Base-by-base conservation (phyloP, 2,113 vertebrate species). In the Azemiops feae region DNA sequence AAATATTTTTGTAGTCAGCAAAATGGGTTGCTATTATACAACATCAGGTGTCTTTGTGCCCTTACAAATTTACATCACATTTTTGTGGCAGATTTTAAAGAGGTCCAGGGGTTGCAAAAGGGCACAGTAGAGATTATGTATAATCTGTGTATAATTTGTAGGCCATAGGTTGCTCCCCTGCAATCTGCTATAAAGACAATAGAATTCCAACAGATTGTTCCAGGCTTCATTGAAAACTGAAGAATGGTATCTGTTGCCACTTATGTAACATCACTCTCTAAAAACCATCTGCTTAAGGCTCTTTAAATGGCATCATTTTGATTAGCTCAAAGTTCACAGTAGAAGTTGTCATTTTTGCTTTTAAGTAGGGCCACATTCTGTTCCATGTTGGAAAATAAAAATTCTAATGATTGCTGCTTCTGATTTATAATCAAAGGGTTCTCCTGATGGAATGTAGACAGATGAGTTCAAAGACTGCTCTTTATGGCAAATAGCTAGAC, bases 371-470 rank as follows among this genome's bases (percentile, higher is more conserved):
- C 93, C 1, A 27, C 60, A 64, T 94, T 94, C 92, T 0, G 0
- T 95, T 96, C 87, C n/a, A 90, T 86, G 53, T 25, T 60, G 87
- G n/a, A 92, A 85, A 95, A 92, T 54, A 96, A 95, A 92, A 94
- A 23, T n/a, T 58, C 23, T 93, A 91, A 58, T 81, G 87, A 54
- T 39, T 96, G 92, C 27, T 3, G 22, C 50, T 94, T 53, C 87
- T 43, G 90, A 93, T 91, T 93, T 34, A 92, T 91, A 92, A 87
- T 87, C 74, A 86, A 92, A 93, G 88, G 64, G 25, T 81, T 95
- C 89, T 90, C 85, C 74, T 52, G 52, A 92, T 57, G 27, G 69
- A 88, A 90, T 64, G 69, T 39, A 90, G 74, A 54, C 91, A 45
- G 85, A 92, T 0, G 22, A 87, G 34, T 93, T 94, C 7, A 20